Evolutionary conservation across 2,113 vertebrate genomes (phyloP), one percentile per base, ranked within the genome.

Genomic region (Plotosus lineatus): DNA sequence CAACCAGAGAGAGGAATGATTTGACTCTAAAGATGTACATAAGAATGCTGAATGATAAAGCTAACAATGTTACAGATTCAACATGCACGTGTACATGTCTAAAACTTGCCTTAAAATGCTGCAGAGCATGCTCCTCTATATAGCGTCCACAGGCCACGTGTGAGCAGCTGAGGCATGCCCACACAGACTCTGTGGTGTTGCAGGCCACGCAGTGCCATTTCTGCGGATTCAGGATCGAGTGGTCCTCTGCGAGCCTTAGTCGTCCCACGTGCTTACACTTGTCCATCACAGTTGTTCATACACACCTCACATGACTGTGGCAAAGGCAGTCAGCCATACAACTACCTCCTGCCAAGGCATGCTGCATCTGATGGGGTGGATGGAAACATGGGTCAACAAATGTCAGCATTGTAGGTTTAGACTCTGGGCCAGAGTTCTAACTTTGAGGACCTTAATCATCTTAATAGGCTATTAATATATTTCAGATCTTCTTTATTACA

Each of bases 101-200:
- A 8, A 33, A 36, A 0, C 36, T 55, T 63, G 83, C 85, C 78
- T 96, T 92, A 84, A 98, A 99, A 93, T 99, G 98, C 89, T 95
- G 91, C 79, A 96, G 95, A 1, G 97, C 95, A 86, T 99, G 98
- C 88, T 99, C 95, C 83, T 98, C 96, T 44, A 99, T 94, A 91
- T 97, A 98, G 76, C 93, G 94, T 58, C 98, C 98, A 42, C 98
- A 99, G 51, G 98, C 96, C 83, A 99, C 98, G 48, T 99, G 96
- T 1, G 98, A 96, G 91, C 98, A 99, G 91, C 98, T 98, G 85
- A 99, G 95, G 85, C 98, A 99, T 77, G 98, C 98, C 98, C 98
- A 99, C 89, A 97, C 91, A 0, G 98, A 98, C 86, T 99, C 98
- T 0, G 95, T 96, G 84, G 96, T 97, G 89, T 94, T 91, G 91